Conservation (phyloP, 2,113 vertebrate genomes). For the Isurus oxyrinchus region DNA sequence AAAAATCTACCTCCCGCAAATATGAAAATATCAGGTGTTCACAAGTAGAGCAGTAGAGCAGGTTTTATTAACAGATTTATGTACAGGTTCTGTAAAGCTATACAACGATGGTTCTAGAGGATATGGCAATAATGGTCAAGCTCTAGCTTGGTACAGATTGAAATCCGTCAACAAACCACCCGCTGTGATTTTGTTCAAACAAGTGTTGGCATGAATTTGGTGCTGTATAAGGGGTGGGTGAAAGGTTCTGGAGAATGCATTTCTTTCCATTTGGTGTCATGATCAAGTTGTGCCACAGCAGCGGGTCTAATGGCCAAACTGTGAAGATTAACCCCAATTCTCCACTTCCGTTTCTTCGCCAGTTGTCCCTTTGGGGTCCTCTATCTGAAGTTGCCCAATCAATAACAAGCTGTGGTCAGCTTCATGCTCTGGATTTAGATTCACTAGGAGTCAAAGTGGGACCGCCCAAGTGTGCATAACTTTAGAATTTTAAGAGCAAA, state of each 20-base stretch:
- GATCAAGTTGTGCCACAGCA: neutral
- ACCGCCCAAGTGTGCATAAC: neutral
- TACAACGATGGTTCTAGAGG: neutral
- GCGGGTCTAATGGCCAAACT: neutral
- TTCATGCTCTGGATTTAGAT: neutral
- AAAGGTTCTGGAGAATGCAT: neutral
- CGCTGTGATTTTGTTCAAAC: neutral
- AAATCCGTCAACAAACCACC: neutral
- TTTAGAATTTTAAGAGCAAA: neutral
- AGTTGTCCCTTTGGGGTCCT: neutral
- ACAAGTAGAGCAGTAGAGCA: neutral
- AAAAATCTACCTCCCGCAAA: neutral
- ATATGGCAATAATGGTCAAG: neutral
- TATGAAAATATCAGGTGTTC: neutral
- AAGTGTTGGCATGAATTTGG: neutral
- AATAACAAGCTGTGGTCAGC: neutral
- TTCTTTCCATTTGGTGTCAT: neutral
- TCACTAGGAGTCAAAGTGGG: neutral
- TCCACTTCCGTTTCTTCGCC: neutral
- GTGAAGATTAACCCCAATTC: neutral
- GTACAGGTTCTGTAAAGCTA: neutral
- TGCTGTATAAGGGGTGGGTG: neutral
- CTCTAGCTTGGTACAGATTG: neutral
- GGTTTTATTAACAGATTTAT: slow-evolving; percentile 12
- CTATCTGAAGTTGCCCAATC: neutral